phyloP scores from a whole-genome alignment of 2,113 vertebrate species.

The Nothobranchius furzeri region DNA sequence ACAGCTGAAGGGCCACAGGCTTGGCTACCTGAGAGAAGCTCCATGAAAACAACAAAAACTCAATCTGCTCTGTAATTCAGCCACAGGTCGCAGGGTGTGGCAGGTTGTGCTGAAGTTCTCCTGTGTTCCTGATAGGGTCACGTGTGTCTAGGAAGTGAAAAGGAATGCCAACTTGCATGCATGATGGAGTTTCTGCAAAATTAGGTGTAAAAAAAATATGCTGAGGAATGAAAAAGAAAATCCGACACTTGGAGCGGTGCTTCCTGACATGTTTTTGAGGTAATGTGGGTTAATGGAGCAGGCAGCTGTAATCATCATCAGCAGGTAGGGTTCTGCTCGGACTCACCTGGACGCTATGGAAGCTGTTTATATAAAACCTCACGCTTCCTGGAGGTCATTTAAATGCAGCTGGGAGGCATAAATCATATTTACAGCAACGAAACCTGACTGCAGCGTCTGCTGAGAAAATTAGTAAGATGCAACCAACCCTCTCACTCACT shows the following conservation, averaged over 20 bases:
- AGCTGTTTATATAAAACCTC: slow-evolving; percentile 15
- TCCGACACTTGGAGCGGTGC: background rate
- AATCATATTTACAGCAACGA: background rate
- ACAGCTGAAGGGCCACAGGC: slow-evolving; percentile 64
- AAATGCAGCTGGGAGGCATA: slow-evolving; percentile 25
- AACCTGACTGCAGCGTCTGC: slow-evolving; percentile 41
- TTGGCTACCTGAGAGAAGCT: slow-evolving; percentile 53
- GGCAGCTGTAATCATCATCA: slow-evolving; percentile 57
- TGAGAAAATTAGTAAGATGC: slow-evolving; percentile 29
- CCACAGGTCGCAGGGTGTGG: slow-evolving; percentile 66
- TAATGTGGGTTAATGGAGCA: slow-evolving; percentile 72
- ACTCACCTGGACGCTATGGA: slow-evolving; percentile 52
- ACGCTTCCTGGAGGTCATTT: slow-evolving; percentile 1
- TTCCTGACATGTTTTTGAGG: slow-evolving; percentile 21
- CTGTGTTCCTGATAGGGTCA: slow-evolving; percentile 14
- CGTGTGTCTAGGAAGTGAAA: slow-evolving; percentile 19
- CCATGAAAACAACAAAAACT: slow-evolving; percentile 3
- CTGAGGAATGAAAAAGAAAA: background rate
- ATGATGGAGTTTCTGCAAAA: slow-evolving; percentile 14
- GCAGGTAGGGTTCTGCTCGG: background rate
- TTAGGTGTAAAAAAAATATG: background rate
- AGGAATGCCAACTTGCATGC: slow-evolving; percentile 20
- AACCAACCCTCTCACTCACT: slow-evolving; percentile 13
- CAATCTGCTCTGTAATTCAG: slow-evolving; percentile 33
- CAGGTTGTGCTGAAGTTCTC: slow-evolving; percentile 39